Evolutionary conservation across 2,113 vertebrate species (phyloP).

Genomic region (Bubo blakistoni): DNA sequence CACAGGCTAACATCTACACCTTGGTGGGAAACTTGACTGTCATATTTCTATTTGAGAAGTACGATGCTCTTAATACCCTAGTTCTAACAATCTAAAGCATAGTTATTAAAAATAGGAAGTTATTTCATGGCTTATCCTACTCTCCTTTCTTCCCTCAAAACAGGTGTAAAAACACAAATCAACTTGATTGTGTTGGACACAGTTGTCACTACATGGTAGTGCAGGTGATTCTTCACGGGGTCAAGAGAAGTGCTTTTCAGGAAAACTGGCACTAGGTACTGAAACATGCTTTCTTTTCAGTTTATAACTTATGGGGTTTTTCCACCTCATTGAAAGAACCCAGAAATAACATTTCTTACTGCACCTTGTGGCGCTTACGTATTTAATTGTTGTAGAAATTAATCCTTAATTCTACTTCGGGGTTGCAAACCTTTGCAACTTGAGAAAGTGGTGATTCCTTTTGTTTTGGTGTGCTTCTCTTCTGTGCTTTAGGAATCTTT

Average conservation of each 20-base stretch:
- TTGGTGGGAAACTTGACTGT: neutral
- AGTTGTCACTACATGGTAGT: neutral
- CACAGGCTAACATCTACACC: neutral
- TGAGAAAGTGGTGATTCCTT: neutral
- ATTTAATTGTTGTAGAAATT: neutral
- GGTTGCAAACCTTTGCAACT: neutral
- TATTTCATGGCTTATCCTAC: neutral
- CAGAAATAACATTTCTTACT: neutral
- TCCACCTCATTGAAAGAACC: neutral
- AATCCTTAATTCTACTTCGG: neutral
- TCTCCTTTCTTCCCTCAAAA: neutral
- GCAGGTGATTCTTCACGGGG: neutral
- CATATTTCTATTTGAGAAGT: neutral
- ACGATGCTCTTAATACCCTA: neutral
- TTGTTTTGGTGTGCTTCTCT: neutral
- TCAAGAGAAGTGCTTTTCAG: neutral
- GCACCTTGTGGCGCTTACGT: neutral
- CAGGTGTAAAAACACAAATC: neutral
- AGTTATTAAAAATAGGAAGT: neutral
- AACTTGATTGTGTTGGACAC: neutral
- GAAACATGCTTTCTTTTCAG: neutral
- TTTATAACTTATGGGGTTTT: neutral
- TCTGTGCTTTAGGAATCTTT: neutral
- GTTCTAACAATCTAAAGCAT: neutral
- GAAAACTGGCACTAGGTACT: neutral